Percentiles rank a stretch among this genome's conserved stretches.
Conservation (phyloP, 2,888 invertebrate species). For the Hoplodrina blanda region DNA sequence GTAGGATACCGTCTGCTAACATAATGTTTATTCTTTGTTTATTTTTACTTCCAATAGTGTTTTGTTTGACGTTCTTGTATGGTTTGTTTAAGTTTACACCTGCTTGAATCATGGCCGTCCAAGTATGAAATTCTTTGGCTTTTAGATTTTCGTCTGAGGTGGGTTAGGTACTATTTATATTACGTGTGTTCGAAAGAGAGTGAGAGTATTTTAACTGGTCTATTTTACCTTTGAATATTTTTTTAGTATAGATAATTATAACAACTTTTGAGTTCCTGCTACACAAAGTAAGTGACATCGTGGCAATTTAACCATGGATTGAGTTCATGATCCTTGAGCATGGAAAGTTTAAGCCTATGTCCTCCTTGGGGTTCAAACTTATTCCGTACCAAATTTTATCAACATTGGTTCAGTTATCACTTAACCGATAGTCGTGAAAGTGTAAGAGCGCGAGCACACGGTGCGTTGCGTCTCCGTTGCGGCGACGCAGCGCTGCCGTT, state of each 20-base stretch:
- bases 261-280: too few relatives aligned
- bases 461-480: too few relatives aligned
- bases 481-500: too few relatives aligned
- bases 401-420: too few relatives aligned
- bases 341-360: too few relatives aligned
- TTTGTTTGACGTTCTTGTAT: constrained; percentile 30
- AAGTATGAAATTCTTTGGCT: constrained; percentile 37
- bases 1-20: constrained; percentile 21
- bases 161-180: constrained; percentile 14
- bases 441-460: too few relatives aligned
- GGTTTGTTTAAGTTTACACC: constrained; percentile 46
- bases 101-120: constrained; percentile 57
- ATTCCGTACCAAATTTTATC: too few relatives aligned
- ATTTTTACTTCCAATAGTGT: constrained; percentile 50
- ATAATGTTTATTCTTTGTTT: constrained; percentile 38
- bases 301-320: too few relatives aligned
- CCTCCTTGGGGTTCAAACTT: too few relatives aligned
- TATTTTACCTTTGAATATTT: neutral
- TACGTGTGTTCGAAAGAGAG: neutral
- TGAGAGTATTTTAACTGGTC: neutral
- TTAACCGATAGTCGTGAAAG: too few relatives aligned
- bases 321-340: too few relatives aligned
- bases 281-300: too few relatives aligned
- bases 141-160: constrained; percentile 8
- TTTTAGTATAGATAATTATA: neutral